These are phyloP conservation scores for Phymanthus crucifer DNA, from an alignment of 92 coral and sea anemone genomes.

Conservation along the genomic window DNA sequence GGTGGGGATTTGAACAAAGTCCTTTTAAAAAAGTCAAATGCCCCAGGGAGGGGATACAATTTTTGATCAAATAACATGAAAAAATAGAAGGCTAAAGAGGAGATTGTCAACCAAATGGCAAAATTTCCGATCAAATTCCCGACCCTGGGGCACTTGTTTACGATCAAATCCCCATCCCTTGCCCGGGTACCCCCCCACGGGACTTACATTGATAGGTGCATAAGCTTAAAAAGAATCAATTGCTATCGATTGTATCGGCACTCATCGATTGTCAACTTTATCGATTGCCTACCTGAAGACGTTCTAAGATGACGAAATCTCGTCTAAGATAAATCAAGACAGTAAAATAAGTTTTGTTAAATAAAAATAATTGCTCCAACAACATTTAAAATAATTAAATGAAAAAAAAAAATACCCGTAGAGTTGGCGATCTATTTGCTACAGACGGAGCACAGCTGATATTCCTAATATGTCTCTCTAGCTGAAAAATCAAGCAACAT, in stretches of 20 bases:
- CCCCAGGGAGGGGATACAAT: too few species aligned
- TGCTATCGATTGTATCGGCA: background rate
- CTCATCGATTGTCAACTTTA: background rate
- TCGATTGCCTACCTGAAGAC: slow-evolving; percentile 29
- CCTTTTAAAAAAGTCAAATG: too few species aligned
- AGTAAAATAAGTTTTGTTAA: background rate
- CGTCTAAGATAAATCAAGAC: background rate
- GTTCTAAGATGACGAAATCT: slow-evolving; percentile 21
- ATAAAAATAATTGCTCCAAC: background rate
- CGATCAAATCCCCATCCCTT: too few species aligned
- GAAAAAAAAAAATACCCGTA: background rate
- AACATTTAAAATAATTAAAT: too few species aligned
- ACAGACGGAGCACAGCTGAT: slow-evolving; percentile 12
- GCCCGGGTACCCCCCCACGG: too few species aligned
- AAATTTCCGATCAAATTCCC: too few species aligned
- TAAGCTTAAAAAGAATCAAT: background rate
- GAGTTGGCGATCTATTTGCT: slow-evolving; percentile 12
- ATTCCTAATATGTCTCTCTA: slow-evolving; percentile 4
- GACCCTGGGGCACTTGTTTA: too few species aligned
- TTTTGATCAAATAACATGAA: too few species aligned
- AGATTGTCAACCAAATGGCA: too few species aligned
- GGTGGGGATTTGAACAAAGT: too few species aligned
- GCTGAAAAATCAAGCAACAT: slow-evolving; percentile 10
- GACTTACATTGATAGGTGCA: too few species aligned
- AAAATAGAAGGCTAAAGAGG: too few species aligned